Evolutionary conservation across 2,888 invertebrate species (phyloP).

Genomic region (Heliconius cydno): DNA sequence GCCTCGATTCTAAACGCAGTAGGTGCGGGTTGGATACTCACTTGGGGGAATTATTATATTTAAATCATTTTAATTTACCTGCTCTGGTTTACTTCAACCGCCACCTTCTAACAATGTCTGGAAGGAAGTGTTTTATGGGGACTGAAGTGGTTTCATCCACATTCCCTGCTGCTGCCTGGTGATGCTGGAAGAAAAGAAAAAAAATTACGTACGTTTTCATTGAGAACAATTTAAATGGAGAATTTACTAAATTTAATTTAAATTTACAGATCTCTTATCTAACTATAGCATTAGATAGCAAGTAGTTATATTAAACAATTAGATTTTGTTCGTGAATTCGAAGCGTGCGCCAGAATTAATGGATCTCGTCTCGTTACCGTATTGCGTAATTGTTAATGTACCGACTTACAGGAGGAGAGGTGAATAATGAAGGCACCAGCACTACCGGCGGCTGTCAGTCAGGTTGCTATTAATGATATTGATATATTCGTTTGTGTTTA

Average conservation of each 20-base stretch:
- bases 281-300: background rate
- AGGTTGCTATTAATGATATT: background rate
- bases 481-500: no score
- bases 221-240: background rate
- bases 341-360: conserved; percentile 4
- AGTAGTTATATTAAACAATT: background rate
- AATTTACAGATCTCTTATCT: background rate
- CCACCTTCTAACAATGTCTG: no score
- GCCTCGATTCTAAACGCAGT: no score
- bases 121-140: no score
- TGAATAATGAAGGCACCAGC: background rate
- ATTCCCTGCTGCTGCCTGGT: no score
- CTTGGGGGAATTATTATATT: no score
- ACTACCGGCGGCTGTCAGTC: background rate
- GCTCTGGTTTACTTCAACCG: no score
- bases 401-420: conserved; percentile 2
- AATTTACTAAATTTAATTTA: background rate
- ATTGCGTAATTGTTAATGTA: conserved; percentile 12
- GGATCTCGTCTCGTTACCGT: background rate
- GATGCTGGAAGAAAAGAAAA: no score
- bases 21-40: no score
- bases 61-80: no score
- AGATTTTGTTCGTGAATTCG: background rate
- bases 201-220: background rate
- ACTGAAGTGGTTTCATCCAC: no score